Evolutionary conservation across 37 sponge, comb jelly and placozoan genomes (phyloP).

Genomic region (Mnemiopsis leidyi): DNA sequence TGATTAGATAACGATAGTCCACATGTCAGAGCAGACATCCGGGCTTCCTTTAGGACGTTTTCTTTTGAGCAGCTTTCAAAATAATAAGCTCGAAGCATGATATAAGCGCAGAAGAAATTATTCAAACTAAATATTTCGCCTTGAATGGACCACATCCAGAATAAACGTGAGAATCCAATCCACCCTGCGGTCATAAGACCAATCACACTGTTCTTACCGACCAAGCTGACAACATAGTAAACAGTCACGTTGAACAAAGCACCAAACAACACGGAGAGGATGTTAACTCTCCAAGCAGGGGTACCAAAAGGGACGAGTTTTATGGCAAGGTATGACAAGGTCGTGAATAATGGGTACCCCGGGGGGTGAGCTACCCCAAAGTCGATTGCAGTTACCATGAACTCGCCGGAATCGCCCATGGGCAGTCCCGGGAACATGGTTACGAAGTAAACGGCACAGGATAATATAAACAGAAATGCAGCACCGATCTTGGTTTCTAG

Average conservation of each 20-base stretch:
- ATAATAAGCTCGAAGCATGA: slow-evolving; percentile 36
- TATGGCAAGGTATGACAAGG: background rate
- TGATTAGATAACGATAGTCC: slow-evolving; percentile 55
- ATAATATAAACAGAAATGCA: background rate
- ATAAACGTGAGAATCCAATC: slow-evolving; percentile 43
- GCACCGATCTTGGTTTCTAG: background rate
- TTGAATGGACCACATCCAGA: slow-evolving; percentile 66
- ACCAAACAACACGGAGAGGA: slow-evolving; percentile 33
- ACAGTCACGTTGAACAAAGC: slow-evolving; percentile 32
- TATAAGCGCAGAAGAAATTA: slow-evolving; percentile 23
- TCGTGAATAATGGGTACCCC: slow-evolving; percentile 34
- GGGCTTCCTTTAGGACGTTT: background rate
- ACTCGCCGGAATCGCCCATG: slow-evolving; percentile 57
- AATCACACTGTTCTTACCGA: slow-evolving; percentile 27
- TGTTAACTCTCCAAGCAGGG: slow-evolving; percentile 41
- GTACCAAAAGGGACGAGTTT: slow-evolving; percentile 20
- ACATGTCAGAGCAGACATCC: slow-evolving; percentile 19
- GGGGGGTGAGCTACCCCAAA: slow-evolving; percentile 61
- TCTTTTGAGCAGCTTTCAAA: background rate
- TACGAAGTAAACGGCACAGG: slow-evolving; percentile 3
- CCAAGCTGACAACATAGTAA: background rate
- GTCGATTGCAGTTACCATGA: slow-evolving; percentile 53
- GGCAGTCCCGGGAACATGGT: slow-evolving; percentile 63
- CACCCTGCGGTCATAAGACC: slow-evolving; percentile 46
- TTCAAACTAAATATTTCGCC: slow-evolving; percentile 57